Evolutionary conservation across 1,140 invertebrate species (phyloP), one percentile per base, ranked within the genome.

Genomic region (Dendroctonus ponderosae): DNA sequence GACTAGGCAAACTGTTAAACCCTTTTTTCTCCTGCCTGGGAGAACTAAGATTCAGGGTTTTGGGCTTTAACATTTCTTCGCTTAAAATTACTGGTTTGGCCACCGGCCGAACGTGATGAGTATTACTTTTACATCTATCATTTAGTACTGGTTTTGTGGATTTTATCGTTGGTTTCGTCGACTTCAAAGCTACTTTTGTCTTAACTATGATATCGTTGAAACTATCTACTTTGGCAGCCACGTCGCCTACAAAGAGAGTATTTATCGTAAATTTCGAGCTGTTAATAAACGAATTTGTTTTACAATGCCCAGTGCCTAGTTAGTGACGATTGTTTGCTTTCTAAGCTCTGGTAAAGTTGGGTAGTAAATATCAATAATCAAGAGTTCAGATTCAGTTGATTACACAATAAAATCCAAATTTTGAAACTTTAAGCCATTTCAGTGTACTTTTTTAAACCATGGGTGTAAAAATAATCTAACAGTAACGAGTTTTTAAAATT

Each of bases 121-220:
- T 58, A 67, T 67, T 70, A 49, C 51, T 71, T 68, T 58, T 70
- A 11, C n/a, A 42, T 64, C 71, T 71, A 48, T 70, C 70, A 57
- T 58, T 67, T 26, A 62, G 65, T 68, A 60, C 59, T 59, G 69
- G 67, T 71, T 72, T 68, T 8, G 14, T 82, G 8, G 76, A 72
- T 68, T 82, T 82, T 3, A 82, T 70, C 9, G 78, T 78, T 7
- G 79, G 82, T 65, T 83, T 82, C 9, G 62, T 52, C 7, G 69
- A 63, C 42, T 67, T 70, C 8, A 52, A 54, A 6, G 72, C 68
- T 40, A 76, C 73, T 65, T 81, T 81, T 11, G 64, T 66, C 68
- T 86, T 84, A 1, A 80, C 80, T 40, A 85, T 86, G 63, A 87
- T 87, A 42, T 82, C 84, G 67, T 87, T 87, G 69, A 85, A 87